phyloP scores from a whole-genome alignment of 2,888 invertebrate genomes.

The Bruchidius siliquastri region DNA sequence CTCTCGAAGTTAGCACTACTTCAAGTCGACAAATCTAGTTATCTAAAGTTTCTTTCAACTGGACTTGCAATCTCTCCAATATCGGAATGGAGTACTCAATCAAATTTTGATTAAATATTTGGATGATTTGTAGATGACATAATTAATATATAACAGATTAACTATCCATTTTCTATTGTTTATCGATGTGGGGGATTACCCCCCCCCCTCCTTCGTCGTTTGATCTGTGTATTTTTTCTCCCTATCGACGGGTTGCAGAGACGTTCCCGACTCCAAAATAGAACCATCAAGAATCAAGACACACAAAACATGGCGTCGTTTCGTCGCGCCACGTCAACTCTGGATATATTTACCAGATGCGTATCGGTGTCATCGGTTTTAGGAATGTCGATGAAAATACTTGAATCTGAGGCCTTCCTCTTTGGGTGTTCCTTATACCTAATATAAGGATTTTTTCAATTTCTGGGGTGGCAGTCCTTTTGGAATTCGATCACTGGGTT shows the following conservation, averaged over 20 bases:
- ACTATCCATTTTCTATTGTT: too few relatives aligned
- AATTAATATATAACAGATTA: too few relatives aligned
- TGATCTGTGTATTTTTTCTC: not conserved
- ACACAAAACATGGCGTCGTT: conserved; percentile 26
- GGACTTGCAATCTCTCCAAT: too few relatives aligned
- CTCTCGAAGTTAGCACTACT: too few relatives aligned
- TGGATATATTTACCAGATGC: conserved; percentile 26
- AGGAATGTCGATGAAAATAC: not conserved
- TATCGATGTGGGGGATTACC: not conserved
- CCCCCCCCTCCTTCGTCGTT: not conserved
- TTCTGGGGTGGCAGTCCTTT: too few relatives aligned
- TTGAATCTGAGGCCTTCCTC: not conserved
- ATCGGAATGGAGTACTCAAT: too few relatives aligned
- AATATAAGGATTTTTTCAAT: too few relatives aligned
- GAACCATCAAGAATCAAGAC: not conserved
- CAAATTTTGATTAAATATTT: too few relatives aligned
- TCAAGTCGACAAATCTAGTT: too few relatives aligned
- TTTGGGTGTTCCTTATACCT: not conserved
- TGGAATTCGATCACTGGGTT: too few relatives aligned
- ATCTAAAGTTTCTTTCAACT: too few relatives aligned
- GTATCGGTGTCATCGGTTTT: conserved; percentile 11
- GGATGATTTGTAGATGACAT: not conserved
- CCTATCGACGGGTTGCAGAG: not conserved
- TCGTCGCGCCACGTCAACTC: conserved; percentile 23
- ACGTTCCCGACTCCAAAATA: not conserved